Evolutionary conservation across 2,888 invertebrate genomes (phyloP).

Genomic region (Frankliniella fusca): DNA sequence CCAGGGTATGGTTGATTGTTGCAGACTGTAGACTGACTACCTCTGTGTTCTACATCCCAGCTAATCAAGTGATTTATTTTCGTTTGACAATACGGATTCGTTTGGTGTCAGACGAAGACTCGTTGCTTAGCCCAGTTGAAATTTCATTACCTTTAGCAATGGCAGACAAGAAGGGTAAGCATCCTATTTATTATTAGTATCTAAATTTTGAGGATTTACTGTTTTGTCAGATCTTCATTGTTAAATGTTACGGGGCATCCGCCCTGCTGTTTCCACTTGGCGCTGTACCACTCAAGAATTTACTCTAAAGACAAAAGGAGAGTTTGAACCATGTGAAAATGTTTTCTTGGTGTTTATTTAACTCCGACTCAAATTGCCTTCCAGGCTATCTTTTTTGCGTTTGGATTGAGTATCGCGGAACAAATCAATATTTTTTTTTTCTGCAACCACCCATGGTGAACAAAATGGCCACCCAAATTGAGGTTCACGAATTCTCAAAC

Average conservation of each 20-base stretch:
- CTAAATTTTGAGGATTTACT: background rate
- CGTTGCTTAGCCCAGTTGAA: background rate
- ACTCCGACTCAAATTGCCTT: background rate
- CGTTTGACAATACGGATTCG: conserved; percentile 24
- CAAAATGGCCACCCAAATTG: conserved; percentile 22
- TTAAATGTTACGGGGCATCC: background rate
- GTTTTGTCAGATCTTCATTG: background rate
- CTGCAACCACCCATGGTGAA: background rate
- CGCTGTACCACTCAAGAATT: background rate
- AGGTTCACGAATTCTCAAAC: background rate
- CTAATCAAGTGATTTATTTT: background rate
- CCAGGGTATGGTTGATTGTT: background rate
- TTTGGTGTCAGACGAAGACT: conserved; percentile 8
- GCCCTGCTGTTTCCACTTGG: conserved; percentile 17
- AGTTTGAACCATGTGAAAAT: background rate
- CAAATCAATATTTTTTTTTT: background rate
- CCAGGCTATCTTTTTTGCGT: background rate
- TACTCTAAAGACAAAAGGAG: background rate
- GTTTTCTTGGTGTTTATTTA: background rate
- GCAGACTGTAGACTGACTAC: background rate
- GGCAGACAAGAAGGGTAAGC: conserved; percentile 16
- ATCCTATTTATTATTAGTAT: background rate
- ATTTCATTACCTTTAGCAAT: background rate
- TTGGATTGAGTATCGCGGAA: background rate
- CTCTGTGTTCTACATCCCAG: background rate